phyloP scores from a whole-genome alignment of 92 coral and sea anemone genomes.

The Parazoanthus darwini region DNA sequence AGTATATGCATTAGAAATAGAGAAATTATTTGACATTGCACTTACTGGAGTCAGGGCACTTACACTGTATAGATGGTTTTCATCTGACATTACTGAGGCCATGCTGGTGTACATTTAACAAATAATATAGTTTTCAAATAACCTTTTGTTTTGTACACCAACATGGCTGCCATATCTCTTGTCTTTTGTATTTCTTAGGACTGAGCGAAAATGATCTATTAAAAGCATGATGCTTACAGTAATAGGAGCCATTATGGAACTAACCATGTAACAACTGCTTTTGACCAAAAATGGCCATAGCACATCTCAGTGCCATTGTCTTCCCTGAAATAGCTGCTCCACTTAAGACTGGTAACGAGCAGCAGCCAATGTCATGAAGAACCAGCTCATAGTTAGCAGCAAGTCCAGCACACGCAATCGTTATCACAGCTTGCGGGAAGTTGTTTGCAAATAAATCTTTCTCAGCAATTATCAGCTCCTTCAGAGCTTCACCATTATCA shows the following conservation, averaged over 20 bases:
- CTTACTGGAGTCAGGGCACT: too few species aligned
- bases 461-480: conserved; percentile 14
- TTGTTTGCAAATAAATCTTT: conserved; percentile 28
- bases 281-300: conserved; percentile 13
- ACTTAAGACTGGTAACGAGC: conserved; percentile 15
- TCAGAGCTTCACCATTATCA: conserved; percentile 32
- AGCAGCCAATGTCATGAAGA: conserved; percentile 7
- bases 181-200: too few species aligned
- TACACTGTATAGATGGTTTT: too few species aligned
- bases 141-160: too few species aligned
- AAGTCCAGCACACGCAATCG: conserved; percentile 31
- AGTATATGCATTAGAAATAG: too few species aligned
- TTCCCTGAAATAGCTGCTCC: conserved; percentile 54
- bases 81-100: too few species aligned
- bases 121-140: too few species aligned
- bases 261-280: conserved; percentile 7
- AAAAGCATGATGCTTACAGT: too few species aligned
- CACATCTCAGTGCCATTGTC: conserved; percentile 45
- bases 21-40: too few species aligned
- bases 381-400: conserved; percentile 31
- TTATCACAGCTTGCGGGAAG: conserved; percentile 40
- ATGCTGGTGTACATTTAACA: too few species aligned
- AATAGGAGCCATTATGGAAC: neutral
- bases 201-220: too few species aligned
- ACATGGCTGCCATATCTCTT: too few species aligned